Evolutionary conservation across 2,113 vertebrate genomes (phyloP), one percentile per base, ranked within the genome.

Genomic region (Halcyon malimbica): DNA sequence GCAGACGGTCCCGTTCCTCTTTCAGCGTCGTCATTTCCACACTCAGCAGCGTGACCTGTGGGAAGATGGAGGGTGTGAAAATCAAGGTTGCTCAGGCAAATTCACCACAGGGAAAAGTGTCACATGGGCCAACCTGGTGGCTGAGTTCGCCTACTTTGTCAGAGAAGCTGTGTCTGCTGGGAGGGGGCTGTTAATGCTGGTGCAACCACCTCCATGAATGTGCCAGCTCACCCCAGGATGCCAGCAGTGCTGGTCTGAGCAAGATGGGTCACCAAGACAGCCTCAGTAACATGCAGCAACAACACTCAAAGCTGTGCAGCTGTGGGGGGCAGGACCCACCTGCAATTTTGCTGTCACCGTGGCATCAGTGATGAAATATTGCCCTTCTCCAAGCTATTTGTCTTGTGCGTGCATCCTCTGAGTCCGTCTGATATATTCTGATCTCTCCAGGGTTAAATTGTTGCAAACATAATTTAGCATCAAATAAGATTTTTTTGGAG

Each of bases 11-110:
- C 62, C 98, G 98, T 41, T 99, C 99, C 91, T 99, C 99, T 91
- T 97, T 98, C 80, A 99, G 97, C 0, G 99, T 98, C 3, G 98
- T 98, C 98, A 99, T 99, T 96, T 99, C 99, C 39, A 99, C 97
- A 1, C 99, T 99, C 93, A 99, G 98, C 95, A 99, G 96, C 3
- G 98, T 99, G 96, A 99, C 98, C 99, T 99, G 95, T 6, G 93
- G 84, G 80, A 83, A 90, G 6, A 41, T 85, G 19, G 26, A 67
- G 24, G 29, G 57, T 1, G 5, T 62, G 57, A 86, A 69, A 28
- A 3, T 37, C 73, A 13, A 28, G 9, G 8, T 6, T 59, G 50
- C 53, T 50, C n/a, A 1, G 70, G 44, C 39, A 76, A 54, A 76
- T 3, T 28, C 29, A 25, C 24, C 20, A 4, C 0, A 3, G 18